Percentiles rank a stretch among this genome's conserved stretches.
Evolutionary conservation across 2,113 vertebrate genomes (phyloP).

Genomic region (Mobula birostris): DNA sequence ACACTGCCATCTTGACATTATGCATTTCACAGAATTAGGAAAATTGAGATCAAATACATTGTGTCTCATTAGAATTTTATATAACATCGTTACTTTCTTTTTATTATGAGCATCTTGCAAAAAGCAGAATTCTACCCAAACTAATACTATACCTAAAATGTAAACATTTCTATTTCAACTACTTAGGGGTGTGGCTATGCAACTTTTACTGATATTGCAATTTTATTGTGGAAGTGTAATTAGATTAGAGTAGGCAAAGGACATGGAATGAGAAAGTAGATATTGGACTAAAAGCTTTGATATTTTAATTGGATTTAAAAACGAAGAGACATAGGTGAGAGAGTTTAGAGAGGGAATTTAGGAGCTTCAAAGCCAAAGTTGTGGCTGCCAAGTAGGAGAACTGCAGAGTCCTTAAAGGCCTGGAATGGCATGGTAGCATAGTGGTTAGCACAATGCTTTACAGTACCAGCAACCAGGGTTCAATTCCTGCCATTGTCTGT

Average conservation of each 20-base stretch:
- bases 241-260: not conserved
- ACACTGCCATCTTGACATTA: not conserved
- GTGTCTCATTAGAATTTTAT: not conserved
- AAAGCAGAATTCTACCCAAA: not conserved
- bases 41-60: not conserved
- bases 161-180: not conserved
- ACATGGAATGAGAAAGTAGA: not conserved
- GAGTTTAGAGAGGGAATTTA: not conserved
- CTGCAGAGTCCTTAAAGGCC: not conserved
- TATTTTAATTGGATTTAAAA: not conserved
- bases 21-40: not conserved
- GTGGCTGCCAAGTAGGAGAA: not conserved
- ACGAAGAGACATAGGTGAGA: not conserved
- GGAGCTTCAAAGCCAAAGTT: not conserved
- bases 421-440: not conserved
- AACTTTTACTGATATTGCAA: not conserved
- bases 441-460: no score
- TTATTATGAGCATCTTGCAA: not conserved
- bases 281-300: not conserved
- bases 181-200: not conserved
- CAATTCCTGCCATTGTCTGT: no score
- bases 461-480: no score
- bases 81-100: not conserved
- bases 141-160: not conserved
- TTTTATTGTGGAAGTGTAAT: not conserved